A percentile compares a stretch with the other conserved stretches of the same genome.
phyloP scores from a whole-genome alignment of 2,888 invertebrate species.

The Lamellibrachia columna region DNA sequence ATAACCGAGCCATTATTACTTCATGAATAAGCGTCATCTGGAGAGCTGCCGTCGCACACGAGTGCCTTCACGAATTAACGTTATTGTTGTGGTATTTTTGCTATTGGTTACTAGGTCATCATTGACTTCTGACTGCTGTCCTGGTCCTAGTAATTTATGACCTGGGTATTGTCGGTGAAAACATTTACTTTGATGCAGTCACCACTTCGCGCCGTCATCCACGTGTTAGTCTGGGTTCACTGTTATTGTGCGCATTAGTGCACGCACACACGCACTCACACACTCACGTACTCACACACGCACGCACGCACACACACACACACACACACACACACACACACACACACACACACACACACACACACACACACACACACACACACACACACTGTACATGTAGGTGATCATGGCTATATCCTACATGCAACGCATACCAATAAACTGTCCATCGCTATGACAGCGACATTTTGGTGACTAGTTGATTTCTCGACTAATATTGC shows the following conservation, averaged over 20 bases:
- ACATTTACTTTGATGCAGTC: background rate
- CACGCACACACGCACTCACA: background rate
- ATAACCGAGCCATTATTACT: background rate
- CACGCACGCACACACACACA: background rate
- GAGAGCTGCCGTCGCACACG: background rate
- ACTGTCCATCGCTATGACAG: background rate
- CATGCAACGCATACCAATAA: no score
- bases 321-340: background rate
- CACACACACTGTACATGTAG: background rate
- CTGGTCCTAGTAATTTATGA: background rate
- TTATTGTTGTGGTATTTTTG: background rate
- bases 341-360: background rate
- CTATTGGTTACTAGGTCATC: background rate
- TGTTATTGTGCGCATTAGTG: background rate
- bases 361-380: background rate
- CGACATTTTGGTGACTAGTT: background rate
- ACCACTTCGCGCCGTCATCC: background rate
- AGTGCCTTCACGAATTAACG: slow-evolving; percentile 6
- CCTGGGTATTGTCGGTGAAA: background rate
- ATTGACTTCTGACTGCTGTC: background rate
- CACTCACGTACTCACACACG: background rate
- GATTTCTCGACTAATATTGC: background rate
- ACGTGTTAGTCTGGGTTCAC: no score
- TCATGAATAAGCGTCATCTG: background rate
- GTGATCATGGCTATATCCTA: background rate